These are phyloP conservation scores for Coptodon rendalli DNA, from an alignment of 2,113 vertebrate genomes.

Conservation along the genomic window DNA sequence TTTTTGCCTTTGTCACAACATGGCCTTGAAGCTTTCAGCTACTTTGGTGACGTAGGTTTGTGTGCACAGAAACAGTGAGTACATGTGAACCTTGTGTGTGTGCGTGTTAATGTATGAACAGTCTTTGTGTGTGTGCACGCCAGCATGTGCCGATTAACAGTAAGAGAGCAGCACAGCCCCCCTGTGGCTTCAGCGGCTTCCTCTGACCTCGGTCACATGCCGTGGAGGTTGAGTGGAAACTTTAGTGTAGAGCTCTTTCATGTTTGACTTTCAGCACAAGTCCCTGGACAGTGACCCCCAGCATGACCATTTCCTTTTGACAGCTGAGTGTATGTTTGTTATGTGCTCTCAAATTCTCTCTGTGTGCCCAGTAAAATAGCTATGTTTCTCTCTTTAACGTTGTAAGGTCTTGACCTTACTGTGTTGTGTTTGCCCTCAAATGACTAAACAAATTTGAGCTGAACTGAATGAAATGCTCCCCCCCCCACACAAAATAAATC, in stretches of 20 bases:
- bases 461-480: not conserved
- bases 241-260: conserved; percentile 45
- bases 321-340: conserved; percentile 1
- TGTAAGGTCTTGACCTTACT: not conserved
- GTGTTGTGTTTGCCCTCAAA: not conserved
- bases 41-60: not conserved
- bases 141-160: not conserved
- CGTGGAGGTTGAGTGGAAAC: not conserved
- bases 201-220: conserved; percentile 40
- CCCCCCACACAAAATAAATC: not conserved
- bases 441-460: not conserved
- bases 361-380: not conserved
- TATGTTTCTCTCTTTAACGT: not conserved
- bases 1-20: not conserved
- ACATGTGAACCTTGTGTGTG: not conserved
- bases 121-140: not conserved
- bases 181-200: not conserved
- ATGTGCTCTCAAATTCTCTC: not conserved
- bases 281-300: conserved; percentile 29
- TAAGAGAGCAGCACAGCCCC: not conserved
- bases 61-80: not conserved
- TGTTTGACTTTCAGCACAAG: conserved; percentile 55
- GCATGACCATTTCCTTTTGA: conserved; percentile 26
- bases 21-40: not conserved
- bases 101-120: not conserved